Evolutionary conservation across 2,113 vertebrate genomes (phyloP), one percentile per base, ranked within the genome.

Genomic region (Cheilinus undulatus): DNA sequence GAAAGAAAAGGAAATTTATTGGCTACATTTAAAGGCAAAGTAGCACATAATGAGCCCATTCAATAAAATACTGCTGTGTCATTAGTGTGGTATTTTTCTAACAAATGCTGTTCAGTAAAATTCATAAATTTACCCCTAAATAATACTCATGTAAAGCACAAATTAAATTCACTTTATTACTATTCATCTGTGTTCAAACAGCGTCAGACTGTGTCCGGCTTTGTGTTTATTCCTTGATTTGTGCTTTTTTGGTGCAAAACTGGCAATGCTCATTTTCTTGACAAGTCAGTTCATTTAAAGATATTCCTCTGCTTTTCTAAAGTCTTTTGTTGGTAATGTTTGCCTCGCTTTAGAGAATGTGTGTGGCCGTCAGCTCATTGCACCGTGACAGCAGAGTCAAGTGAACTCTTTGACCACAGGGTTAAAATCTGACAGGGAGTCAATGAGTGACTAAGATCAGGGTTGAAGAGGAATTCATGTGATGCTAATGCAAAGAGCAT

Each of bases 401-500:
- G 64, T 60, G 71, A 86, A 84, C 71, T 43, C 73, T 61, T 51
- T 83, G 76, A 82, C 79, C 81, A 48, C 48, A 4, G 22, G 26
- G 60, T 69, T 73, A 66, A 62, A 45, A 80, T 57, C 69, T 53
- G 70, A 80, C 61, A 48, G 51, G 50, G 70, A 78, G 81, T 88
- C 78, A 79, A 72, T 83, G 82, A 84, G 57, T 70, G 70, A 76
- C 77, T 53, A 65, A 72, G 69, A 72, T 72, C 34, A 8, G 34
- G 20, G 46, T 36, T 65, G 40, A 58, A 45, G 69, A 71, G 64
- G 86, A 76, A 83, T 87, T 75, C 38, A 48, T 68, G 56, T 70
- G 67, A 80, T 48, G 68, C 69, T 68, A 78, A 91, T 36, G 69
- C 69, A 80, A 85, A 78, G 69, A 78, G 42, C 75, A 71, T 20